Percentiles rank a stretch among this genome's conserved stretches.
Evolutionary conservation across 2,113 vertebrate genomes (phyloP).

Genomic region (Candoia aspera): DNA sequence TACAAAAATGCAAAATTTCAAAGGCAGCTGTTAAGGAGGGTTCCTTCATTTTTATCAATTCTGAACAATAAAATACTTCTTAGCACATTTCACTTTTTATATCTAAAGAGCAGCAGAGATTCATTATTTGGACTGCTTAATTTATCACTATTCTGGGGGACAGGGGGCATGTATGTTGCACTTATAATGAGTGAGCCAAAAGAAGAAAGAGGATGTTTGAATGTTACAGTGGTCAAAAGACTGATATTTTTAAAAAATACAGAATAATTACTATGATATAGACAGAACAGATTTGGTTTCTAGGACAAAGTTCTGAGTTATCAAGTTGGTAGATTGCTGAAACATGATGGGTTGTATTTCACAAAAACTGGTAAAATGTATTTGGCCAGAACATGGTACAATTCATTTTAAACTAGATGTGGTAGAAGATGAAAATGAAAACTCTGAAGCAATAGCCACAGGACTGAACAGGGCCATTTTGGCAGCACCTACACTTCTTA

Average conservation of each 20-base stretch:
- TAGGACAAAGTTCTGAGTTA: neutral
- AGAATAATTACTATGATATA: neutral
- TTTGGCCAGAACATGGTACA: neutral
- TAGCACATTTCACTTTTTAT: neutral
- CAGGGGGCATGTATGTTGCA: neutral
- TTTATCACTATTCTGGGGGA: neutral
- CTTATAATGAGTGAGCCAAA: neutral
- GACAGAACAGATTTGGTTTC: neutral
- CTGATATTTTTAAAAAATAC: neutral
- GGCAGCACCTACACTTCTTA: neutral
- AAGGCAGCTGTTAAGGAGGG: neutral
- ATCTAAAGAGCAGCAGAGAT: neutral
- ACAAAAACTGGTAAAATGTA: neutral
- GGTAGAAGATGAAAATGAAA: neutral
- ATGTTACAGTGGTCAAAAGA: neutral
- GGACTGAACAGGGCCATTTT: neutral
- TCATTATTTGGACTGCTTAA: neutral
- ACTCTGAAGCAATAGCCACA: neutral
- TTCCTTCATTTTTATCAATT: neutral
- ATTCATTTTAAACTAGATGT: neutral
- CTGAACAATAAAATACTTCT: neutral
- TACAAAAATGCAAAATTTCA: neutral
- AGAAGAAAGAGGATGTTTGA: neutral
- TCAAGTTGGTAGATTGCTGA: neutral
- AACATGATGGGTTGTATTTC: neutral